phyloP scores from a whole-genome alignment of 2,888 invertebrate genomes.

The Cantharis lateralis region DNA sequence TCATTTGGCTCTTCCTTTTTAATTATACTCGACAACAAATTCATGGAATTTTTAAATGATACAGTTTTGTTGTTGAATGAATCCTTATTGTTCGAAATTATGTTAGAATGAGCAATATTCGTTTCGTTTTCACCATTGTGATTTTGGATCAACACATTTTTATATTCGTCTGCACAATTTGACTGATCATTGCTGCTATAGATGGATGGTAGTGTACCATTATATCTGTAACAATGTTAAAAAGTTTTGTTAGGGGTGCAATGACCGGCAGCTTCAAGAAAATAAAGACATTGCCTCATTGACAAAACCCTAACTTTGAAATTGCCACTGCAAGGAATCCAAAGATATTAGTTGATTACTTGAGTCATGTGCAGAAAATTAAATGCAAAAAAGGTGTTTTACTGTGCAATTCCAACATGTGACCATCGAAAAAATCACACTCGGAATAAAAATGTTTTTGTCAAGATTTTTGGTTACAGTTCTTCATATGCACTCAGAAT shows the following conservation, averaged over 20 bases:
- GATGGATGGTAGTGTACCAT: slow-evolving; percentile 17
- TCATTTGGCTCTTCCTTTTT: slow-evolving; percentile 34
- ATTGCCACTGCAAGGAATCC: too few species aligned
- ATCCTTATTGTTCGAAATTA: slow-evolving; percentile 5
- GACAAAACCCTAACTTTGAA: neutral
- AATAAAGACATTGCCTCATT: neutral
- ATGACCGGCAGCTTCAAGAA: neutral
- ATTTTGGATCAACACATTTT: slow-evolving; percentile 17
- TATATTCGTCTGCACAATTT: slow-evolving; percentile 12
- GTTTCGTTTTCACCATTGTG: slow-evolving; percentile 11
- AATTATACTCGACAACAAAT: slow-evolving; percentile 6
- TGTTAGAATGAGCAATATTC: slow-evolving; percentile 1
- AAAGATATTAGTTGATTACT: too few species aligned
- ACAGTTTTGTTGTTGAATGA: slow-evolving; percentile 1
- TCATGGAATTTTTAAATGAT: slow-evolving; percentile 11
- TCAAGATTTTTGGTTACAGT: neutral
- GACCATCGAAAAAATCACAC: neutral
- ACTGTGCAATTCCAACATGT: neutral
- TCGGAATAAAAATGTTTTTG: neutral
- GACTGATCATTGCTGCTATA: slow-evolving; percentile 13
- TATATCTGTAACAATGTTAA: slow-evolving; percentile 8
- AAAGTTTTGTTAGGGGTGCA: neutral
- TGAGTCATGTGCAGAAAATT: too few species aligned
- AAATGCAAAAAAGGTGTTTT: neutral
- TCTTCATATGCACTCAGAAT: neutral